Base-by-base conservation (phyloP, 2,797 vertebrate species). In the Xyrichtys novacula region DNA sequence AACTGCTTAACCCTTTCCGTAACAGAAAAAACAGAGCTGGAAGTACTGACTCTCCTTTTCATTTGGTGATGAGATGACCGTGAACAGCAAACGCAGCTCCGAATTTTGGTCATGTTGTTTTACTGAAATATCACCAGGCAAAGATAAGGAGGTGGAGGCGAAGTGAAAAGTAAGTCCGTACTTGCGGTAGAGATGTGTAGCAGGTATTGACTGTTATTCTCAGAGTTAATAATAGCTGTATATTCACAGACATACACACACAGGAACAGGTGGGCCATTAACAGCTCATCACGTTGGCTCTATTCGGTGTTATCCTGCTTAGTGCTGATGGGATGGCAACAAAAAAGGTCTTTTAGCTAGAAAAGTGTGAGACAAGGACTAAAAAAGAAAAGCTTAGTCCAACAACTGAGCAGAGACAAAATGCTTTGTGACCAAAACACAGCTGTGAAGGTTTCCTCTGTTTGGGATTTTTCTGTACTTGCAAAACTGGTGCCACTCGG, bases 221-320 rank as follows among this genome's bases (percentile, higher is more conserved):
- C 19, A 34, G 11, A 28, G 42, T 63, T 66, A 73, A 69, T 67
- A 64, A 68, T 71, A 55, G 54, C 49, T 23, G 22, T 14, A 34
- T 26, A 47, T 48, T 25, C 17, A 25, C 47, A 34, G 36, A 54
- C 19, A 31, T 47, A 6, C 39, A 66, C n/a, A 50, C 57, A 55
- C 44, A 43, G 58, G 54, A 64, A 70, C 58, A 66, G 68, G 68
- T 74, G 68, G 74, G 55, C 71, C 47, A 71, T 71, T 75, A 82
- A 29, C 67, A 65, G 53, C 62, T 42, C 28, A 40, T 64, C 55
- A 77, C 56, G 26, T 52, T 29, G 38, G 63, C 57, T 53, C 39
- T 25, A 48, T 29, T 22, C 38, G 19, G 31, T 17, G 28, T 19
- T 42, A 50, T 52, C 26, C 38, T 58, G 20, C 54, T 54, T 57